phyloP scores from a whole-genome alignment of 1,140 invertebrate genomes.

The Brachionus koreanus region DNA sequence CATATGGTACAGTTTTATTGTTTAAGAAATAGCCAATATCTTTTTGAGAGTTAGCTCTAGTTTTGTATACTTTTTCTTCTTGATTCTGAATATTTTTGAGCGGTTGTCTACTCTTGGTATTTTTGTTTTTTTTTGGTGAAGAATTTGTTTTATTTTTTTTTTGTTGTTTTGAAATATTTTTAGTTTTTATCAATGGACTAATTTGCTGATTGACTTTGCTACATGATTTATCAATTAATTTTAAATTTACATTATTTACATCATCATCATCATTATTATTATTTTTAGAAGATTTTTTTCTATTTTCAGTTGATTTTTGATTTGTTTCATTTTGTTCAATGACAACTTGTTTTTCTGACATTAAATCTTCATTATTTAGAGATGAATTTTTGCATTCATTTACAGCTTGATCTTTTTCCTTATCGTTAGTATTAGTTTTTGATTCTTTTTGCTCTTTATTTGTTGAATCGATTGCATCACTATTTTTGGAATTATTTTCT shows the following conservation, averaged over 20 bases:
- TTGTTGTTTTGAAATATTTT: background rate
- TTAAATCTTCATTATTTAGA: too few relatives aligned
- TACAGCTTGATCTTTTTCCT: background rate
- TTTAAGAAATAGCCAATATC: background rate
- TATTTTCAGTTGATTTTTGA: background rate
- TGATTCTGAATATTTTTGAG: background rate
- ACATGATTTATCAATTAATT: too few relatives aligned
- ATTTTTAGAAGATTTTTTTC: background rate
- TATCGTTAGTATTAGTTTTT: background rate
- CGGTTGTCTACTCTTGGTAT: background rate
- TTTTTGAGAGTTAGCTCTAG: background rate
- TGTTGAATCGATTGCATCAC: background rate
- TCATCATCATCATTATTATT: too few relatives aligned
- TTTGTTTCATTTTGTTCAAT: background rate
- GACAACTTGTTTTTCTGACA: too few relatives aligned
- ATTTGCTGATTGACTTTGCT: background rate
- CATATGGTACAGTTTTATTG: background rate
- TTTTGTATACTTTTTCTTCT: background rate
- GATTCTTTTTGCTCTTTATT: background rate
- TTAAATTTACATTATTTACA: too few relatives aligned
- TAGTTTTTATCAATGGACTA: background rate
- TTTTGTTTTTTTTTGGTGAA: background rate
- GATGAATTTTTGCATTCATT: too few relatives aligned
- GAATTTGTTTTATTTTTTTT: background rate
- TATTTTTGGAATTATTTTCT: background rate